phyloP scores from a whole-genome alignment of 2,113 vertebrate genomes.

The Rhagologus leucostigma region DNA sequence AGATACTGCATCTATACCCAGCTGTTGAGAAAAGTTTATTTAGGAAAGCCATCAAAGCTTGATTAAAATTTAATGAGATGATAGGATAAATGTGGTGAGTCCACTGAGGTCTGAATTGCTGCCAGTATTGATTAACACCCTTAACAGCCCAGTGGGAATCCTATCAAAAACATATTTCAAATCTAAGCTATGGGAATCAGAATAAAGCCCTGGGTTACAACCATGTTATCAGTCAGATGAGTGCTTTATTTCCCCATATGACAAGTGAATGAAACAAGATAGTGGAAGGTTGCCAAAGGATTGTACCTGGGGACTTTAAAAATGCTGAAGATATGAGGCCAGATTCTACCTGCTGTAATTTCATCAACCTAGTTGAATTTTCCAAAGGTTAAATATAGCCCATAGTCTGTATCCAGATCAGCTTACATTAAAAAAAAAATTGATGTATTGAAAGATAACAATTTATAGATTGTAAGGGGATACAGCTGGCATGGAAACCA shows the following conservation, averaged over 20 bases:
- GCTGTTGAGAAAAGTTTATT: constrained; percentile 33
- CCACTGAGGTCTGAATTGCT: constrained; percentile 27
- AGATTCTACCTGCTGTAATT: neutral
- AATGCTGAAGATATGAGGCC: neutral
- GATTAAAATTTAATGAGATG: constrained; percentile 56
- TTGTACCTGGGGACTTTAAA: neutral
- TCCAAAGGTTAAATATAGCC: neutral
- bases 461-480: neutral
- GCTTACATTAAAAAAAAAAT: neutral
- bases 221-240: neutral
- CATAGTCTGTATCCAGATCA: neutral
- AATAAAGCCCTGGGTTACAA: neutral
- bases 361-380: neutral
- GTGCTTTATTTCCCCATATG: neutral
- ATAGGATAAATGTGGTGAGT: constrained; percentile 6
- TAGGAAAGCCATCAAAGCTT: constrained; percentile 43
- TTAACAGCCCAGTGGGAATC: constrained; percentile 17
- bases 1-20: neutral
- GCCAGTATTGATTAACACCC: constrained; percentile 55
- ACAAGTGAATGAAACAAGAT: neutral
- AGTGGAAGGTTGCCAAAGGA: neutral
- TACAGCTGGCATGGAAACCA: neutral
- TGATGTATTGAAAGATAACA: neutral
- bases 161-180: constrained; percentile 17
- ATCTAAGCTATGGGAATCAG: neutral